These are phyloP conservation scores for Nebria salina DNA, from an alignment of 2,888 invertebrate genomes.

Conservation along the genomic window DNA sequence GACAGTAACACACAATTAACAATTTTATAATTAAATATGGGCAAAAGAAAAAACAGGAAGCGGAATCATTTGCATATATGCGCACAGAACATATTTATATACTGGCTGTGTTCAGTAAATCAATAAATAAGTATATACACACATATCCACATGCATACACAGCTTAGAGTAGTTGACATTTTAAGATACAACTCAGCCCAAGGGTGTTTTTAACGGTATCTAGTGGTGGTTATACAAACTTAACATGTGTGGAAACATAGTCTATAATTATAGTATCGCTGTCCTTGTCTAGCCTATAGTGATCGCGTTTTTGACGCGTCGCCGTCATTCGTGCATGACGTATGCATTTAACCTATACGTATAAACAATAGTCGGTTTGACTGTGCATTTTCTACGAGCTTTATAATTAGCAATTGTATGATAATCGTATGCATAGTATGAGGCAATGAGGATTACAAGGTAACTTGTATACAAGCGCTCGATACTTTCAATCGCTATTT, in stretches of 20 bases:
- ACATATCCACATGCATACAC: not conserved
- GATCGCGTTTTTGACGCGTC: constrained; percentile 27
- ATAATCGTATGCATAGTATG: constrained; percentile 12
- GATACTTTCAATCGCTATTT: not conserved
- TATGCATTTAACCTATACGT: constrained; percentile 7
- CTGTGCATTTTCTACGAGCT: constrained; percentile 16
- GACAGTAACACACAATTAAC: constrained; percentile 44
- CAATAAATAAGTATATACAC: constrained; percentile 13
- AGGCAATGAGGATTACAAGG: constrained; percentile 10
- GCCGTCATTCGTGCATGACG: constrained; percentile 31
- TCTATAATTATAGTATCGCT: constrained; percentile 32
- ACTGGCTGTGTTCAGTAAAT: constrained; percentile 42
- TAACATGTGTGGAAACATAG: constrained; percentile 34
- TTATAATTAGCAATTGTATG: constrained; percentile 36
- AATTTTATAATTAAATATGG: constrained; percentile 37
- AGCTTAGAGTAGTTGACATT: constrained; percentile 18
- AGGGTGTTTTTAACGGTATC: constrained; percentile 34
- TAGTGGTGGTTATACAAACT: constrained; percentile 35
- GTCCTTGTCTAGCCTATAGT: not conserved
- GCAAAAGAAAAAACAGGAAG: constrained; percentile 39
- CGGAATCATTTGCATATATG: constrained; percentile 37
- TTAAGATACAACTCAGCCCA: constrained; percentile 34
- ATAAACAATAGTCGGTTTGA: constrained; percentile 20
- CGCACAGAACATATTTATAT: constrained; percentile 3
- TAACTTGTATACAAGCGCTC: not conserved